These are phyloP conservation scores for Sycophaga agraensis DNA, from an alignment of 1,140 invertebrate species.

Conservation along the genomic window DNA sequence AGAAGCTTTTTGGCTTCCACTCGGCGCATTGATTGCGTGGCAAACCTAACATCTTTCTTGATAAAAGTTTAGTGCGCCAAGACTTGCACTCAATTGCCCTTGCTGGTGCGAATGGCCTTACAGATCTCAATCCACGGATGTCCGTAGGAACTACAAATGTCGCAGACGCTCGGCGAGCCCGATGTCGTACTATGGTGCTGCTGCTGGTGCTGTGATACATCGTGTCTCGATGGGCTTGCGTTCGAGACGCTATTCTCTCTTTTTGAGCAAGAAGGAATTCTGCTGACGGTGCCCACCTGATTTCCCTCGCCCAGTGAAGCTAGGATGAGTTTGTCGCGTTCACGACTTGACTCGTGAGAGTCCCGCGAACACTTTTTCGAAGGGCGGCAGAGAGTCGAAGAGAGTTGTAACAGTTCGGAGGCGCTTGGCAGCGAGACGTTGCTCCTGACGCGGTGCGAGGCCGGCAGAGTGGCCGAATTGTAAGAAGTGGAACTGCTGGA, in stretches of 20 bases:
- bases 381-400: slow-evolving; percentile 38
- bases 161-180: slow-evolving; percentile 42
- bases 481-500: slow-evolving; percentile 45
- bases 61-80: too few species aligned
- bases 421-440: slow-evolving; percentile 42
- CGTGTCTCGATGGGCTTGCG: slow-evolving; percentile 12
- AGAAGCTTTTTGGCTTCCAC: not conserved
- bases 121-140: slow-evolving; percentile 60
- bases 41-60: too few species aligned
- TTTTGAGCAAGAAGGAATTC: slow-evolving; percentile 38
- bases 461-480: slow-evolving; percentile 48
- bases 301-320: too few species aligned
- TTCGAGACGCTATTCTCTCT: slow-evolving; percentile 17
- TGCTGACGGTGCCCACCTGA: not conserved
- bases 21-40: not conserved
- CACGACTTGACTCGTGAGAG: slow-evolving; percentile 28
- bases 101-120: slow-evolving; percentile 51
- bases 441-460: slow-evolving; percentile 43
- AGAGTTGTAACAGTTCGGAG: slow-evolving; percentile 44
- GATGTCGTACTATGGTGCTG: slow-evolving; percentile 29
- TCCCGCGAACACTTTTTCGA: slow-evolving; percentile 39
- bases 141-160: slow-evolving; percentile 59
- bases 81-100: slow-evolving; percentile 39
- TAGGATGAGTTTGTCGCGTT: not conserved
- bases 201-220: not conserved